Conservation (phyloP, 2,113 vertebrate genomes). For the Picathartes gymnocephalus region DNA sequence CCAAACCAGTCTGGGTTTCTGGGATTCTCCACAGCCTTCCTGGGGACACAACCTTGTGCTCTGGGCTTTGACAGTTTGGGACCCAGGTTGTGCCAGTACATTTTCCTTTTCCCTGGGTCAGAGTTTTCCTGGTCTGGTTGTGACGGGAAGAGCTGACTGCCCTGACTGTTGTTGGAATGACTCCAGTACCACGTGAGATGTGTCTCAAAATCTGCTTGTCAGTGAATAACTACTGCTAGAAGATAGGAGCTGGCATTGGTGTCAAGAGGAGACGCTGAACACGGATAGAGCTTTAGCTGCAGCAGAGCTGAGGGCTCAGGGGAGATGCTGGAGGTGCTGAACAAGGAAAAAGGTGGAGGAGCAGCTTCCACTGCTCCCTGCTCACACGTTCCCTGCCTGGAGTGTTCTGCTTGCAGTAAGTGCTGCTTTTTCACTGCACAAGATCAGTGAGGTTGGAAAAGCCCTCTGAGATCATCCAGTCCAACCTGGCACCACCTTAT, state of each 20-base stretch:
- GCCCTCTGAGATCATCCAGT: not conserved
- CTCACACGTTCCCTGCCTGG: not conserved
- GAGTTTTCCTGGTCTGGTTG: not conserved
- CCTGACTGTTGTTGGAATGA: not conserved
- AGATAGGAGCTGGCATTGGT: rapidly evolving
- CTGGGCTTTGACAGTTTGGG: not conserved
- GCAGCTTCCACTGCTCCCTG: not conserved
- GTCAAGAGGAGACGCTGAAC: not conserved
- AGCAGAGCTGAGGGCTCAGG: not conserved
- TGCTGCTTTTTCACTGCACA: not conserved
- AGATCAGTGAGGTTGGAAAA: not conserved
- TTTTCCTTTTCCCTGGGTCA: not conserved
- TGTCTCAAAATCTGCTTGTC: not conserved
- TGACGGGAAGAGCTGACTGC: rapidly evolving
- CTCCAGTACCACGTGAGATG: rapidly evolving
- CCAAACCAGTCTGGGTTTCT: not conserved
- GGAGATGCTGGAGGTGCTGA: not conserved
- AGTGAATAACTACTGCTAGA: not conserved
- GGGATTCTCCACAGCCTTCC: not conserved
- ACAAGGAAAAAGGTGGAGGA: not conserved
- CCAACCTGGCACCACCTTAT: not conserved
- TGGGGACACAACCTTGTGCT: not conserved
- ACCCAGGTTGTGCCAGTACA: rapidly evolving
- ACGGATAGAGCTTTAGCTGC: not conserved
- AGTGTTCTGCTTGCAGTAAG: not conserved